A percentile compares a stretch with the other conserved stretches of the same genome.
Evolutionary conservation across 2,888 invertebrate genomes (phyloP).

Genomic region (Catocala nupta): DNA sequence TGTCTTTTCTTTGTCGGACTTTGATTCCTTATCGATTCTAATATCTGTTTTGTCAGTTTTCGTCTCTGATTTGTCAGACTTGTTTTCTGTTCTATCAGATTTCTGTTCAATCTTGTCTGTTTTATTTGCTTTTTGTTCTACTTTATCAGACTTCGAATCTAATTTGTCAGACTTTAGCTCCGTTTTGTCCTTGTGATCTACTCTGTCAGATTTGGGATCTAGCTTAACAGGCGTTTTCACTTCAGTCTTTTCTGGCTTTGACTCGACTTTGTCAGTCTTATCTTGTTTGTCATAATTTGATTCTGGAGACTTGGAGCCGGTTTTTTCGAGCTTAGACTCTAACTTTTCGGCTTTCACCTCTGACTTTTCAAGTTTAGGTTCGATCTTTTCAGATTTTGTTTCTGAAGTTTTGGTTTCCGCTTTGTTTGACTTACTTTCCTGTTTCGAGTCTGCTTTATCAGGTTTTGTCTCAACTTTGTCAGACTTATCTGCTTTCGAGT

Average conservation of each 20-base stretch:
- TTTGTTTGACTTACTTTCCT: slow-evolving; percentile 2
- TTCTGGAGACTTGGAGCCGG: slow-evolving; percentile 25
- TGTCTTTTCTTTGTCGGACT: slow-evolving; percentile 33
- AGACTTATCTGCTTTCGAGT: slow-evolving; percentile 40
- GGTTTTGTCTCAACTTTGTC: slow-evolving; percentile 23
- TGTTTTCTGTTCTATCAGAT: slow-evolving; percentile 31
- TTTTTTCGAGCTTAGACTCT: slow-evolving; percentile 22
- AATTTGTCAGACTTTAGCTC: slow-evolving; percentile 46
- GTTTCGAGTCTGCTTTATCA: slow-evolving; percentile 16
- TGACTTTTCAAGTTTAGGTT: slow-evolving; percentile 9
- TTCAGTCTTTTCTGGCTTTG: slow-evolving; percentile 53
- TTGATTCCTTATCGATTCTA: slow-evolving; percentile 30
- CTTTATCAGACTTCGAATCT: slow-evolving; percentile 31
- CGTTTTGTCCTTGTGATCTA: slow-evolving; percentile 37
- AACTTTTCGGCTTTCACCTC: slow-evolving; percentile 19
- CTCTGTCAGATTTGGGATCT: slow-evolving; percentile 51
- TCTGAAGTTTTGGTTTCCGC: slow-evolving; percentile 15
- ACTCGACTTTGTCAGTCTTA: slow-evolving; percentile 52
- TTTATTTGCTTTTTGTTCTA: slow-evolving; percentile 7
- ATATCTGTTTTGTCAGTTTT: slow-evolving; percentile 48
- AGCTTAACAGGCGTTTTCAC: slow-evolving; percentile 43
- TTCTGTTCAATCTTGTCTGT: slow-evolving; percentile 25
- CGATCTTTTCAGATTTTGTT: slow-evolving; percentile 16
- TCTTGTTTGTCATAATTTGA: slow-evolving; percentile 41
- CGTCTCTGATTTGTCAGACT: slow-evolving; percentile 42